phyloP scores from a whole-genome alignment of 1,140 invertebrate genomes.

The Helicoverpa armigera region DNA sequence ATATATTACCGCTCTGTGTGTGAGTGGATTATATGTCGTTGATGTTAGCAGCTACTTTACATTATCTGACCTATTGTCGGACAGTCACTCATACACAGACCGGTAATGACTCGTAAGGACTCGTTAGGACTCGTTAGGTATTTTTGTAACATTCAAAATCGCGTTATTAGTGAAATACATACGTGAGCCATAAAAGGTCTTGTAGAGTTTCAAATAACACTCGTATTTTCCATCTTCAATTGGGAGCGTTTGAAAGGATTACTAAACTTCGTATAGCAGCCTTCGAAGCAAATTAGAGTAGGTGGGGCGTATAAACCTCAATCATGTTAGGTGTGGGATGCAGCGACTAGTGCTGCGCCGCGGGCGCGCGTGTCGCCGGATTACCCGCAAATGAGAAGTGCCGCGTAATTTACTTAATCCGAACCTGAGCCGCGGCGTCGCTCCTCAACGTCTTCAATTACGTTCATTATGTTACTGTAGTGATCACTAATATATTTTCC shows the following conservation, averaged over 20 bases:
- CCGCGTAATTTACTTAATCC: slow-evolving; percentile 45
- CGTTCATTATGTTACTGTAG: background rate
- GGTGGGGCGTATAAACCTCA: background rate
- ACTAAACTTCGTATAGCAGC: background rate
- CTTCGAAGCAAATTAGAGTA: background rate
- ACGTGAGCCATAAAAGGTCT: too few species aligned
- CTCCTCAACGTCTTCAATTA: background rate
- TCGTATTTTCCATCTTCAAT: too few species aligned
- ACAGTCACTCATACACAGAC: too few species aligned
- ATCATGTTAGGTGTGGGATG: background rate
- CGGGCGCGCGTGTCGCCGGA: background rate
- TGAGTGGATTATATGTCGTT: too few species aligned
- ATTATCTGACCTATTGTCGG: too few species aligned
- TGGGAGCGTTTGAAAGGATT: background rate
- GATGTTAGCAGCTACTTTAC: too few species aligned
- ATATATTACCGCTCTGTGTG: too few species aligned
- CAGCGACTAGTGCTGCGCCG: background rate
- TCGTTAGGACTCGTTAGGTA: too few species aligned
- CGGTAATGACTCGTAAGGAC: too few species aligned
- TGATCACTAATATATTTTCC: background rate
- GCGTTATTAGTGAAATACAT: too few species aligned
- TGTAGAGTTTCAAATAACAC: too few species aligned
- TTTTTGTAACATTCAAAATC: too few species aligned
- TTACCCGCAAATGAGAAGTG: slow-evolving; percentile 41
- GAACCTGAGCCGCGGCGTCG: slow-evolving; percentile 5